Evolutionary conservation across 2,888 invertebrate species (phyloP), one percentile per base, ranked within the genome.

Genomic region (Nephrocerus scutellatus): DNA sequence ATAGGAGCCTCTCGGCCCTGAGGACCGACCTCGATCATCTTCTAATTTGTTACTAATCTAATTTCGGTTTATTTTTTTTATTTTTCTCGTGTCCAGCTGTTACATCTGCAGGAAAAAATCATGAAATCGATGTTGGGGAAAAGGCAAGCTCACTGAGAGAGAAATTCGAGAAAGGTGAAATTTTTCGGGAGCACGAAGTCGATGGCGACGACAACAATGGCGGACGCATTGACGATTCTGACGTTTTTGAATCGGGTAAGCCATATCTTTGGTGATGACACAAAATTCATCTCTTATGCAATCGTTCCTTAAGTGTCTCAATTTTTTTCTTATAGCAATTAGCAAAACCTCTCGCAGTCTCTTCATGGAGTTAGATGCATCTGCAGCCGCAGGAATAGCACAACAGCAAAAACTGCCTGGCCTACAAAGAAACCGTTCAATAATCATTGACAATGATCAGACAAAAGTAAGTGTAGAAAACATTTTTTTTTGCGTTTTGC

Each of bases 321-420:
- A 3, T 31, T 26, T 22, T 10, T 20, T 20, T 20, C 30, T 43
- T 31, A 1, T 12, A 86, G 89, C 84, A 50, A 86, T 89, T 50
- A 84, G 86, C 56, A 87, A 86, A 70, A 84, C 86, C 63, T 90
- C 90, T 0, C 78, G 90, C 12, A 85, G 83, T 18, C 76, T 90
- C 48, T 91, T 91, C 70, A 69, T 87, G 69, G 84, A 90, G 66
- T 70, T 91, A 51, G 90, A 91, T 62, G 87, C 88, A 1, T 89
- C 90, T 62, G 84, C 85, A 1, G 50, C 74, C 36, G 70, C 76
- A 15, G 50, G 41, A 5, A 47, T 51, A 36, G 52, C 46, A 41
- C 45, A 47, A 30, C 14, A 19, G 9, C 32, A 31, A 8, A 43
- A 34, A 15, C 47, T 30, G 36, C 37, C 32, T 43, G 44, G 20